phyloP scores from a whole-genome alignment of 2,113 vertebrate species.

The Rhinopomastus cyanomelas region DNA sequence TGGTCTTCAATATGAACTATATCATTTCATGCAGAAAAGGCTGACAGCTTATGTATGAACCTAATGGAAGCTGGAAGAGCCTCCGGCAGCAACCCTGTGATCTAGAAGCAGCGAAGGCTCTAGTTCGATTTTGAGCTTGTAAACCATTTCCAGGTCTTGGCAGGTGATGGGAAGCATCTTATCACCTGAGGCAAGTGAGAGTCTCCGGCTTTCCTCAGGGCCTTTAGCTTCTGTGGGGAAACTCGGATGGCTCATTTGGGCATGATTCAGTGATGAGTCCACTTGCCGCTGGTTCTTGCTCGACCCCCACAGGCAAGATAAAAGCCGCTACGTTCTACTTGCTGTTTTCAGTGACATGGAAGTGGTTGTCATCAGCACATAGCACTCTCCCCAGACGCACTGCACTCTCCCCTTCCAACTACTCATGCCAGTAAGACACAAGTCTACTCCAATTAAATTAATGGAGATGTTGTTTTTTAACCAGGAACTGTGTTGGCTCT shows the following conservation, averaged over 20 bases:
- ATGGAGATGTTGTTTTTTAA: neutral
- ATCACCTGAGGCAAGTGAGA: neutral
- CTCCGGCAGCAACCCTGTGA: neutral
- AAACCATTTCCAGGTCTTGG: neutral
- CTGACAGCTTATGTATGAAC: neutral
- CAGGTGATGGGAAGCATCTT: neutral
- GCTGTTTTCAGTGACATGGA: neutral
- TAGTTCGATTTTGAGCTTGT: neutral
- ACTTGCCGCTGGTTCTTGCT: neutral
- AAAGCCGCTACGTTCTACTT: neutral
- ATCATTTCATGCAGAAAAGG: neutral
- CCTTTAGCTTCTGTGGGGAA: neutral
- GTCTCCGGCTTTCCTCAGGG: neutral
- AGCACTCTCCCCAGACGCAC: neutral
- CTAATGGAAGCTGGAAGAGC: accelerated
- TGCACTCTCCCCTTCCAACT: neutral
- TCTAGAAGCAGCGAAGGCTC: neutral
- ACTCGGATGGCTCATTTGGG: neutral
- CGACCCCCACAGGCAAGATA: neutral
- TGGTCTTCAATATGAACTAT: neutral
- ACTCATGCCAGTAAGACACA: neutral
- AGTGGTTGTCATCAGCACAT: neutral
- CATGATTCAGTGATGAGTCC: neutral
- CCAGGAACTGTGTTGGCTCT: neutral
- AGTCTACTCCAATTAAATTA: neutral